Percentiles rank a stretch among this genome's conserved stretches.
phyloP scores from a whole-genome alignment of 2,797 vertebrate species.

The Sylvilagus floridanus region DNA sequence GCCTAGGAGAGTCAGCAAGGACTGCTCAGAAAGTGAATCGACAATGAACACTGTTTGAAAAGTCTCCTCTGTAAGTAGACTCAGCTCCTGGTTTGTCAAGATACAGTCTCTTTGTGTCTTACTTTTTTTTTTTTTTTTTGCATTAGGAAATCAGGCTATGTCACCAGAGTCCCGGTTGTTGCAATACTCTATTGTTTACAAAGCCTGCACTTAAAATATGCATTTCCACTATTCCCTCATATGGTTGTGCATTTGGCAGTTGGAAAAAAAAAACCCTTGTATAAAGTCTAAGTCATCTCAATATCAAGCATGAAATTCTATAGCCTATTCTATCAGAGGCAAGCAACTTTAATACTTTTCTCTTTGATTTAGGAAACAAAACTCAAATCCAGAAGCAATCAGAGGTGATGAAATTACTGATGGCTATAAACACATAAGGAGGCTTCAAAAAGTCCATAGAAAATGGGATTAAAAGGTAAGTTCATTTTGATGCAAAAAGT shows the following conservation, averaged over 20 bases:
- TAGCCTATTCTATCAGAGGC: neutral
- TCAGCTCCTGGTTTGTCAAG: neutral
- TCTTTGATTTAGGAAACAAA: slow-evolving; percentile 45
- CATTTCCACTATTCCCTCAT: neutral
- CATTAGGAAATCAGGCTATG: neutral
- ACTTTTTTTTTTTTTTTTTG: neutral
- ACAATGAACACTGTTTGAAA: slow-evolving; percentile 18
- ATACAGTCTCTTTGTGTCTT: neutral
- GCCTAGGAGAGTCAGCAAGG: slow-evolving; percentile 30
- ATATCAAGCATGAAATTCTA: neutral
- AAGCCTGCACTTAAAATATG: neutral
- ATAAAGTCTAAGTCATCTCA: neutral
- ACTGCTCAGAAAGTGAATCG: slow-evolving; percentile 57
- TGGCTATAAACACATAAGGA: neutral
- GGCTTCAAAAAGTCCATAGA: no score
- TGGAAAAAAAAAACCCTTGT: neutral
- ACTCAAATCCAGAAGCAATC: neutral
- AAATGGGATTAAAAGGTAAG: no score
- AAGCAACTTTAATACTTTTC: neutral
- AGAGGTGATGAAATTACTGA: neutral
- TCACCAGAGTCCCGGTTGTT: neutral
- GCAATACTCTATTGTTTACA: slow-evolving; percentile 16
- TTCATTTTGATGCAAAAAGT: no score
- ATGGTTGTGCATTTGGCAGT: neutral
- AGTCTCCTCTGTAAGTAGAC: neutral